Evolutionary conservation across 2,888 invertebrate species (phyloP).

Genomic region (Mantis religiosa): DNA sequence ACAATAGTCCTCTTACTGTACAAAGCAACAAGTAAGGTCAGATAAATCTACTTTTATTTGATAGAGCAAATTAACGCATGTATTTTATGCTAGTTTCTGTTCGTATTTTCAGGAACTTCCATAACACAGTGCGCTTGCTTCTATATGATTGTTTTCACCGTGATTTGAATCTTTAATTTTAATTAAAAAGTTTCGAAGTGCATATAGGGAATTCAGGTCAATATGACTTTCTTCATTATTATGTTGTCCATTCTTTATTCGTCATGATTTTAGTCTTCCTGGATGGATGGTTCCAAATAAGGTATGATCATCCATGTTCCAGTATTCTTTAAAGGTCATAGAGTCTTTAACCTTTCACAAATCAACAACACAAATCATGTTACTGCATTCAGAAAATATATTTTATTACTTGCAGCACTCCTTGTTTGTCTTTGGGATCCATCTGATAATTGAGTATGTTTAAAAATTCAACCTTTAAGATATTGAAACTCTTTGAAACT

Average conservation of each 20-base stretch:
- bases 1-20: too few species aligned
- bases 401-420: neutral
- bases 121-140: neutral
- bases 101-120: too few species aligned
- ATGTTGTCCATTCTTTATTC: neutral
- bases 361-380: neutral
- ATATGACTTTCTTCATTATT: neutral
- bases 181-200: neutral
- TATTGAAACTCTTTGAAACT: too few species aligned
- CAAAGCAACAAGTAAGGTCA: too few species aligned
- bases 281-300: neutral
- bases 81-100: too few species aligned
- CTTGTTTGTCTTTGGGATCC: neutral
- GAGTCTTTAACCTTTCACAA: neutral
- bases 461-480: neutral
- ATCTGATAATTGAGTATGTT: neutral
- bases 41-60: too few species aligned
- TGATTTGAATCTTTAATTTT: neutral
- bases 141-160: neutral
- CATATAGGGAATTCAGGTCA: neutral
- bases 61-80: too few species aligned
- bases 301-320: neutral
- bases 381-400: neutral
- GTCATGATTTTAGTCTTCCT: neutral
- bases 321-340: neutral